Evolutionary conservation across 2,113 vertebrate species (phyloP).

Genomic region (Rafetus swinhoei): DNA sequence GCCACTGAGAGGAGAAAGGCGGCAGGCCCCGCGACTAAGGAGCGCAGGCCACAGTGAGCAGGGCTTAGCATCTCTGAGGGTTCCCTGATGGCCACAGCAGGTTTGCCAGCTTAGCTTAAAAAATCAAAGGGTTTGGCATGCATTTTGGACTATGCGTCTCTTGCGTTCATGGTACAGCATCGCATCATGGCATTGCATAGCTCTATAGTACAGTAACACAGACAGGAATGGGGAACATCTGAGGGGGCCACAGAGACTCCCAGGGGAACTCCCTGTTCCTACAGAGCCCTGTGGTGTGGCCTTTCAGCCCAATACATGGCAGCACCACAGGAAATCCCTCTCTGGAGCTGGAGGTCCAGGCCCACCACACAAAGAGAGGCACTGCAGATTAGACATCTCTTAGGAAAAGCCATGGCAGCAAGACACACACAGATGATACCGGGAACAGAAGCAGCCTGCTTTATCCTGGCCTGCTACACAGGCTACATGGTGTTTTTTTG

Average conservation of each 20-base stretch:
- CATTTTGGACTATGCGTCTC: background rate
- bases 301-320: background rate
- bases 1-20: background rate
- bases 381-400: background rate
- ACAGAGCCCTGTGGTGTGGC: background rate
- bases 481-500: background rate
- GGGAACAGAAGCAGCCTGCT: background rate
- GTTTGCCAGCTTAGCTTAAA: background rate
- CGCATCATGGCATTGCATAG: background rate
- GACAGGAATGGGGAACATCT: background rate
- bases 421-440: background rate
- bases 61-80: background rate
- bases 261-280: background rate
- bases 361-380: background rate
- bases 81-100: background rate
- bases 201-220: background rate
- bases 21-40: background rate
- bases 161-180: background rate
- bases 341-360: background rate
- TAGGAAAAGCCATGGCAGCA: background rate
- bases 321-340: background rate
- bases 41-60: background rate
- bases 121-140: background rate
- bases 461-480: background rate
- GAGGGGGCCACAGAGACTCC: background rate